phyloP scores from a whole-genome alignment of 2,888 invertebrate genomes.

The Neria commutata region DNA sequence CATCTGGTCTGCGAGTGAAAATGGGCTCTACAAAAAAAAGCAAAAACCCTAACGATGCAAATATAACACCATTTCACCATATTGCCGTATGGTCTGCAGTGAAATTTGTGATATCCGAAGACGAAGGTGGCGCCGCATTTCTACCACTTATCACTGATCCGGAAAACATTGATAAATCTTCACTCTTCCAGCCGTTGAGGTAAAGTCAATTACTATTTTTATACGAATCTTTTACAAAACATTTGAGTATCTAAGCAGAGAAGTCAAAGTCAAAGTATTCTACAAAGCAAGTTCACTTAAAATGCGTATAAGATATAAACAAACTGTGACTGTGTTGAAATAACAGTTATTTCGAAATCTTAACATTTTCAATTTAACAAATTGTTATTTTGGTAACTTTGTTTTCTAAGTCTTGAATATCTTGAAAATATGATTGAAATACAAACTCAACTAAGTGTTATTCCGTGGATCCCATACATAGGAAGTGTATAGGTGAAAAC shows the following conservation, averaged over 20 bases:
- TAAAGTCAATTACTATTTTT: conserved; percentile 31
- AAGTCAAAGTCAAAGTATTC: neutral
- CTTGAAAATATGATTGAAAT: too few species aligned
- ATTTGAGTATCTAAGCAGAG: neutral
- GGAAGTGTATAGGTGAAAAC: too few species aligned
- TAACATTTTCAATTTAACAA: neutral
- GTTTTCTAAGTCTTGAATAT: too few species aligned
- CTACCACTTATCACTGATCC: conserved; percentile 84
- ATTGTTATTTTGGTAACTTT: neutral
- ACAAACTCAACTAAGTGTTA: too few species aligned
- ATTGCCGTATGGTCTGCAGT: conserved; percentile 94
- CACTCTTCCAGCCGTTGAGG: conserved; percentile 67
- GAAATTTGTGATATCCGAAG: conserved; percentile 76
- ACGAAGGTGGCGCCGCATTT: conserved; percentile 73
- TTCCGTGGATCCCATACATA: too few species aligned
- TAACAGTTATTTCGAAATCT: neutral
- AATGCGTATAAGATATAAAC: conserved; percentile 1
- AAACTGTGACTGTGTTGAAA: too few species aligned
- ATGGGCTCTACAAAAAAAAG: conserved; percentile 65
- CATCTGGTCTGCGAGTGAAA: conserved; percentile 74
- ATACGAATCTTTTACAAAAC: neutral
- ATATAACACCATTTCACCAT: conserved; percentile 83
- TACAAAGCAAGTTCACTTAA: neutral
- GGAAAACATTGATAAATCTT: conserved; percentile 76
- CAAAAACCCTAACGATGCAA: conserved; percentile 34